Evolutionary conservation across 1,140 invertebrate species (phyloP).

Genomic region (Lepidurus arcticus): DNA sequence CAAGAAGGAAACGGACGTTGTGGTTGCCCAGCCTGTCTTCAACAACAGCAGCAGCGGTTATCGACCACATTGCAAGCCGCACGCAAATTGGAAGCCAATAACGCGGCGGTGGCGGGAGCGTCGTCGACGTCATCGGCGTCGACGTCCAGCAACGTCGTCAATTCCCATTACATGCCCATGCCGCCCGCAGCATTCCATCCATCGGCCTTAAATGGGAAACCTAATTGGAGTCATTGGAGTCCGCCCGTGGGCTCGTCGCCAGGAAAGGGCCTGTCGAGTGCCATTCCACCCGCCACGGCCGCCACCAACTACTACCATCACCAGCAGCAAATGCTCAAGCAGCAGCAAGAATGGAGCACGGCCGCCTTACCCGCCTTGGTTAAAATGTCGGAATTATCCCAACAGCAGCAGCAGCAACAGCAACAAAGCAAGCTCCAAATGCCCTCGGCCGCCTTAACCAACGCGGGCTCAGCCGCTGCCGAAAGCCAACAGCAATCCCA

Average conservation of each 20-base stretch:
- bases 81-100: constrained; percentile 21
- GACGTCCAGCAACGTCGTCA: not conserved
- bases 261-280: constrained; percentile 13
- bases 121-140: constrained; percentile 16
- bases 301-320: constrained; percentile 14
- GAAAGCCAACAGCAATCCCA: not conserved
- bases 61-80: constrained; percentile 12
- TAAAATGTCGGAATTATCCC: constrained; percentile 1
- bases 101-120: not conserved
- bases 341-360: constrained; percentile 1
- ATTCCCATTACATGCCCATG: constrained; percentile 10
- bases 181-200: constrained; percentile 20
- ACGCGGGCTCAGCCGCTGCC: not conserved
- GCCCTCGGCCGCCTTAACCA: not conserved
- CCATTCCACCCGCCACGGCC: constrained; percentile 11
- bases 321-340: constrained; percentile 12
- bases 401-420: not conserved
- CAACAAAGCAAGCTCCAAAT: no score
- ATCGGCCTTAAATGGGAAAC: constrained; percentile 18
- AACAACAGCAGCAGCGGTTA: constrained; percentile 11
- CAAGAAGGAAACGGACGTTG: constrained; percentile 9
- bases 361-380: not conserved
- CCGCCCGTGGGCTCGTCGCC: constrained; percentile 7
- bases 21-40: constrained; percentile 11
- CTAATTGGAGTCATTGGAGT: constrained; percentile 19